Base-by-base conservation (phyloP, 1,140 invertebrate species). In the Drosophila virilis region DNA sequence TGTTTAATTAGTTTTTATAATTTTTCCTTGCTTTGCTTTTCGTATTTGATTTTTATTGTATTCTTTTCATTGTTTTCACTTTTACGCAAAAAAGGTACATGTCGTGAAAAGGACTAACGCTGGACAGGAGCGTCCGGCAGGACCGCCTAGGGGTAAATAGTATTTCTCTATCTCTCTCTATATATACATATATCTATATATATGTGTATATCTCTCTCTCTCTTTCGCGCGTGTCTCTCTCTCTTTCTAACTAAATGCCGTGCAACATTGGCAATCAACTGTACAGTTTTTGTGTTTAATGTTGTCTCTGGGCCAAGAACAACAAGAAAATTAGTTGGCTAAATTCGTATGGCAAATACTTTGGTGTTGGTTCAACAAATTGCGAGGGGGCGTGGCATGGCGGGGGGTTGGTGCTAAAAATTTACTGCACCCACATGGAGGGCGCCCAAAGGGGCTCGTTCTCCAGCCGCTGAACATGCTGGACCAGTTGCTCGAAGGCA, bases 361-460 rank as follows among this genome's bases (percentile, higher is more conserved):
- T 85, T 85, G 82, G 83, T 85, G 82, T 85, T 79, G 80, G 48
- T 73, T 74, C 43, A 74, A 79, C 79, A 74, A 81, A 65, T 67
- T 80, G 57, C 71, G 32, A 33, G 9, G 50, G 50, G 28, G 57
- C 22, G 22, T 22, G 22, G 22, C 22, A 22, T 22, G 22, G 22
- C 22, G 38, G 65, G 9, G 71, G 55, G 13, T 37, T 32, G 6
- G n/a, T 45, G 22, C 22, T 22, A 3, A 22, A 22, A 22, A 8
- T 48, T 94, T 95, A 97, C 93, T 97, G 96, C 69, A 98, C 96
- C 98, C 98, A 99, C 12, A 96, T 96, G 15, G 96, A 96, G 9
- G 98, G 98, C 12, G 99, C 98, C 98, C 98, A 99, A 12, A 98
- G 94, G 8, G 98, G 97, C 92, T 99, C 97, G 3, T 96, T 97